phyloP scores from a whole-genome alignment of 2,797 vertebrate species.

The Danionella dracula region DNA sequence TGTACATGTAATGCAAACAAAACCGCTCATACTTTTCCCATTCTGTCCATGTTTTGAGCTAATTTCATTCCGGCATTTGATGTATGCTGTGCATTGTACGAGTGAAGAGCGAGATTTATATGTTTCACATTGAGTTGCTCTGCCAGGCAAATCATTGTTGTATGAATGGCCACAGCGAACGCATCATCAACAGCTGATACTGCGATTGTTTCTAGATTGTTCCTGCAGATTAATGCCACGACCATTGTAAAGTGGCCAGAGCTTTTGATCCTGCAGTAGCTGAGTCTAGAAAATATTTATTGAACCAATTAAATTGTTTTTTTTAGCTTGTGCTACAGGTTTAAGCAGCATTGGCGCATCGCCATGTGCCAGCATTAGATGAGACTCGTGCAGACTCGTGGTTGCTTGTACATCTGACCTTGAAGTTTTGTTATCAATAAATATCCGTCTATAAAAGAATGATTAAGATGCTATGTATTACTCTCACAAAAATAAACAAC shows the following conservation, averaged over 20 bases:
- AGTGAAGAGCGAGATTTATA: slow-evolving; percentile 52
- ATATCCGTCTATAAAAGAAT: too few relatives aligned
- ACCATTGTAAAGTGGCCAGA: slow-evolving; percentile 31
- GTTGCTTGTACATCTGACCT: slow-evolving; percentile 18
- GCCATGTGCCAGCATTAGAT: slow-evolving; percentile 24
- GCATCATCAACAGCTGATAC: slow-evolving; percentile 52
- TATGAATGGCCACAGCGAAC: slow-evolving; percentile 53
- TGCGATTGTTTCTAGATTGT: slow-evolving; percentile 50
- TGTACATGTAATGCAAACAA: background rate
- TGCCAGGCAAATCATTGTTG: slow-evolving; percentile 54
- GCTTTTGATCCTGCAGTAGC: slow-evolving; percentile 42
- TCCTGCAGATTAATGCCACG: slow-evolving; percentile 43
- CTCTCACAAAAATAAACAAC: too few relatives aligned
- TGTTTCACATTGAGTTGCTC: slow-evolving; percentile 46
- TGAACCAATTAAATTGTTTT: slow-evolving; percentile 48
- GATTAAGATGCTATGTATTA: too few relatives aligned
- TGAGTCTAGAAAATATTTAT: slow-evolving; percentile 54
- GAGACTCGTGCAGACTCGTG: too few relatives aligned
- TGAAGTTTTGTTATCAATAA: too few relatives aligned
- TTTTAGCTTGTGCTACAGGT: slow-evolving; percentile 28
- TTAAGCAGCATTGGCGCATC: slow-evolving; percentile 34
- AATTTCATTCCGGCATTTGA: slow-evolving; percentile 38
- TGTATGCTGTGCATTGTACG: slow-evolving; percentile 25
- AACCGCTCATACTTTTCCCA: slow-evolving; percentile 51
- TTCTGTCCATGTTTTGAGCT: slow-evolving; percentile 52